phyloP scores from a whole-genome alignment of 2,113 vertebrate species.

The Indri indri region DNA sequence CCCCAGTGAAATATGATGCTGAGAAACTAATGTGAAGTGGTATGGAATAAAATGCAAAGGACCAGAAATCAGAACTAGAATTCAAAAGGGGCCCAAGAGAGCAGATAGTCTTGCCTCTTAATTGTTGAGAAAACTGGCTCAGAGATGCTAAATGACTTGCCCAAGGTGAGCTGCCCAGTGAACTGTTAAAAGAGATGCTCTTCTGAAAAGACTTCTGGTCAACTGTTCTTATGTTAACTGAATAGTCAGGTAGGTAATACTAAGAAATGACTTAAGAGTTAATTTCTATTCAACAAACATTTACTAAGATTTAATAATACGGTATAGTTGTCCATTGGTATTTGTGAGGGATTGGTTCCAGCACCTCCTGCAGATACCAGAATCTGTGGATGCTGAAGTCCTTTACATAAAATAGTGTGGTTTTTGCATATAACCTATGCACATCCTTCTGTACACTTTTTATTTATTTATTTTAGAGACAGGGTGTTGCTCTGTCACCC shows the following conservation, averaged over 20 bases:
- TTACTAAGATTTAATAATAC: not conserved
- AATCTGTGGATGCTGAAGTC: not conserved
- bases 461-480: no score
- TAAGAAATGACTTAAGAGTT: conserved; percentile 15
- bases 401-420: not conserved
- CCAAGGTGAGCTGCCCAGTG: not conserved
- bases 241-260: not conserved
- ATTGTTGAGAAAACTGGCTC: conserved; percentile 8
- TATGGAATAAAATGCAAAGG: not conserved
- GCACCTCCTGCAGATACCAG: not conserved
- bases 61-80: not conserved
- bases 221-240: not conserved
- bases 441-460: not conserved
- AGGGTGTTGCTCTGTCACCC: no score
- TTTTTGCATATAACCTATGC: not conserved
- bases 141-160: conserved; percentile 21
- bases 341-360: not conserved
- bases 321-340: not conserved
- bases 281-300: conserved; percentile 27
- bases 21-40: not conserved
- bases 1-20: not conserved
- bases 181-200: conserved; percentile 6
- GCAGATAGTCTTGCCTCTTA: not conserved
- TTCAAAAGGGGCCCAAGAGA: not conserved
- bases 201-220: not conserved